Evolutionary conservation across 2,888 invertebrate species (phyloP), one percentile per base, ranked within the genome.

Genomic region (Macrophya annulata): DNA sequence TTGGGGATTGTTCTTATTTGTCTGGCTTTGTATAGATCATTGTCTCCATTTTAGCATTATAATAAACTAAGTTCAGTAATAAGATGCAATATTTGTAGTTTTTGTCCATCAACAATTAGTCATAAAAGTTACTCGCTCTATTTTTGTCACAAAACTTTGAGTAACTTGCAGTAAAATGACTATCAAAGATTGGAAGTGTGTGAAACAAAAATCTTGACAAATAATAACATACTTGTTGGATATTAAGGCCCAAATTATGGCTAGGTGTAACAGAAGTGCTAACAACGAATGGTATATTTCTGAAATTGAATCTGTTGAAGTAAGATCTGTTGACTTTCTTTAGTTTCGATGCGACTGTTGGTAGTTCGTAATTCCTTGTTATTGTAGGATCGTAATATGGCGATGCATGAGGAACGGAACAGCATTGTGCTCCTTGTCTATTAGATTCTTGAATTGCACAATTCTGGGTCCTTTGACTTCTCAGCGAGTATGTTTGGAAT

Each of bases 321-420:
- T 94, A 95, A 12, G 94, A 94, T 90, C 94, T 94, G 48, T 95
- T 94, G 0, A 95, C 95, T 90, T 95, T 95, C 90, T 96, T 96
- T 94, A 96, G 94, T 90, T 94, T 95, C 0, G 96, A 96, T 0
- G 96, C 95, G n/a, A 95, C 94, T 0, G 96, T 96, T 4, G 96
- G 96, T 90, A 94, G 89, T 91, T 96, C 95, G 90, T 96, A 96
- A 85, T 89, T 92, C 84, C 89, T 89, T 31, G 86, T 86, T 21
- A 86, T 84, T 76, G 90, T 86, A 0, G 90, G 85, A 74, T 91
- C 88, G n/a, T 87, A 89, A 48, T 85, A 86, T 8, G 25, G 55
- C 21, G 65, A 77, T 15, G 85, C 59, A 43, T 81, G 59, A 1
- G 37, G 43, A 48, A 40, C 81, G 12, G 62, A 62, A 15, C 43